phyloP scores from a whole-genome alignment of 1,140 invertebrate genomes.

The Drosophila rufa region DNA sequence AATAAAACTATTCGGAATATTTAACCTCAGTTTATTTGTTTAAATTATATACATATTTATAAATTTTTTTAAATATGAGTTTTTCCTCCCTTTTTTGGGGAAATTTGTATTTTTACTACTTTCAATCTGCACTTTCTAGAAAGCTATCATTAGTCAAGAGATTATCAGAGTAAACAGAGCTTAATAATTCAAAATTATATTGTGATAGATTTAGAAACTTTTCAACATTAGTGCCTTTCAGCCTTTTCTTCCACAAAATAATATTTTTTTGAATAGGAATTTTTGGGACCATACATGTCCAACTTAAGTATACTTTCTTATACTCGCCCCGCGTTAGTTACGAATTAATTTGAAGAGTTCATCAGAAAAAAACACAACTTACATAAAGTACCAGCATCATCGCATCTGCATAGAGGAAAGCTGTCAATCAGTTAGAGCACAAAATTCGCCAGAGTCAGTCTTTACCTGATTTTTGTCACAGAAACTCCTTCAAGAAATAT shows the following conservation, averaged over 20 bases:
- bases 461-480: neutral
- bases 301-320: neutral
- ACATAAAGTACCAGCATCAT: neutral
- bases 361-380: no score
- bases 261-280: neutral
- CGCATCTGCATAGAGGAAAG: neutral
- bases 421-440: constrained; percentile 3
- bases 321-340: neutral
- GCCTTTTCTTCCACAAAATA: neutral
- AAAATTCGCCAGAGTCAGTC: constrained; percentile 6
- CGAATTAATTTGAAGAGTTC: neutral
- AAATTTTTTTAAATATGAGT: no score
- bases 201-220: neutral
- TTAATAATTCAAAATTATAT: constrained; percentile 19
- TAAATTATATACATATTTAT: no score
- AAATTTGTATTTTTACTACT: no score
- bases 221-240: neutral
- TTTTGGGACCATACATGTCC: no score
- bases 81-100: no score
- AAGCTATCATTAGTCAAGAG: no score
- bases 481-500: neutral
- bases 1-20: no score
- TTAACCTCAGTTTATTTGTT: no score
- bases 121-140: no score
- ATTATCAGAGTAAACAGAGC: neutral